phyloP scores from a whole-genome alignment of 2,113 vertebrate species.

The Rhea americana region DNA sequence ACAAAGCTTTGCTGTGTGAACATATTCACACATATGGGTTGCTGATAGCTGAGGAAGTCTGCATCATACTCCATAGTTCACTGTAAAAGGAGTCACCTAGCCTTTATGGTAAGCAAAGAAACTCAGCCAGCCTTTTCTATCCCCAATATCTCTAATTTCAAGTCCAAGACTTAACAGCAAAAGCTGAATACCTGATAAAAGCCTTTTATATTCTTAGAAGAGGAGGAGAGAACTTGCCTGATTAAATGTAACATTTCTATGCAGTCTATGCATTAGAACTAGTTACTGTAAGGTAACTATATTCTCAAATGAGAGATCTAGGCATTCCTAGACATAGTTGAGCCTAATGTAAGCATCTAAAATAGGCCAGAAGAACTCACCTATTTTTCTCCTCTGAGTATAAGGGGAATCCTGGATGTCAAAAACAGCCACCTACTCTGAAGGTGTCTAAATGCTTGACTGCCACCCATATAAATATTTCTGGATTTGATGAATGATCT shows the following conservation, averaged over 20 bases:
- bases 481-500: not conserved
- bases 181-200: not conserved
- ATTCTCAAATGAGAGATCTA: not conserved
- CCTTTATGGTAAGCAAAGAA: not conserved
- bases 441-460: not conserved
- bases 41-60: not conserved
- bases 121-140: not conserved
- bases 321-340: not conserved
- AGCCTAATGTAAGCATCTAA: not conserved
- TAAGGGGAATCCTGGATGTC: not conserved
- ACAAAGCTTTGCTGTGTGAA: not conserved
- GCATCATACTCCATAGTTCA: not conserved
- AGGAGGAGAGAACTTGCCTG: not conserved
- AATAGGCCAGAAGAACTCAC: not conserved
- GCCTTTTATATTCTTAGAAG: not conserved
- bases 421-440: not conserved
- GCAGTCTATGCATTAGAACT: too few species aligned
- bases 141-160: not conserved
- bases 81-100: not conserved
- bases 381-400: not conserved
- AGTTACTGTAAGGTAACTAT: not conserved
- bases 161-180: not conserved
- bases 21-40: not conserved
- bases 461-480: not conserved
- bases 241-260: not conserved